These are phyloP conservation scores for Oncorhynchus clarkii DNA, from an alignment of 2,113 vertebrate genomes.

Conservation along the genomic window DNA sequence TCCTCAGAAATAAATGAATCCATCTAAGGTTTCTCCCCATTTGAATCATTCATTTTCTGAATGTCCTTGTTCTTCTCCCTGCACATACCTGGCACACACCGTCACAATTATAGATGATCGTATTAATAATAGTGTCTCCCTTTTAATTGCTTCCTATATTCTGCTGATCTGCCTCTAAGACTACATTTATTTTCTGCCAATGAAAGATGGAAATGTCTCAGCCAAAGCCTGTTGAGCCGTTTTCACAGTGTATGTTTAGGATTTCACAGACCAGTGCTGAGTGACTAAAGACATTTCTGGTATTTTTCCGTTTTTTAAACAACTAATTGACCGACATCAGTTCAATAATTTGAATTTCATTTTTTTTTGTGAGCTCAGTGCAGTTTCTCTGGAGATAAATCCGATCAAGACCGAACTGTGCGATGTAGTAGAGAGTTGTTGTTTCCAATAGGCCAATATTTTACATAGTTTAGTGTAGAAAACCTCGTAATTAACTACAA, in stretches of 20 bases:
- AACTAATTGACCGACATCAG: too few relatives aligned
- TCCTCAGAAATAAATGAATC: background rate
- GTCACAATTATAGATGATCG: background rate
- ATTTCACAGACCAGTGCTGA: background rate
- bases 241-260: background rate
- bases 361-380: too few relatives aligned
- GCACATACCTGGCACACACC: conserved; percentile 3
- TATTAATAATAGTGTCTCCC: background rate
- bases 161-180: background rate
- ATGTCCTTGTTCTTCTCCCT: background rate
- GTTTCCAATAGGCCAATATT: too few relatives aligned
- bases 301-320: too few relatives aligned
- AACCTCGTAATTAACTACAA: too few relatives aligned
- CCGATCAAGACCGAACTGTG: too few relatives aligned
- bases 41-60: background rate
- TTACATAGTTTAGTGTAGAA: too few relatives aligned
- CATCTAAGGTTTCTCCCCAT: background rate
- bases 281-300: too few relatives aligned
- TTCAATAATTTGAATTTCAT: too few relatives aligned
- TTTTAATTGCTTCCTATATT: background rate
- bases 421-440: too few relatives aligned
- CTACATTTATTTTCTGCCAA: conserved; percentile 23
- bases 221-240: background rate
- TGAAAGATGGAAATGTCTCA: conserved; percentile 12
- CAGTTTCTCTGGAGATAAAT: too few relatives aligned